Percentiles rank a stretch among this genome's conserved stretches.
Conservation (phyloP, 2,888 invertebrate species). For the Mongoloraphidia duomilia region DNA sequence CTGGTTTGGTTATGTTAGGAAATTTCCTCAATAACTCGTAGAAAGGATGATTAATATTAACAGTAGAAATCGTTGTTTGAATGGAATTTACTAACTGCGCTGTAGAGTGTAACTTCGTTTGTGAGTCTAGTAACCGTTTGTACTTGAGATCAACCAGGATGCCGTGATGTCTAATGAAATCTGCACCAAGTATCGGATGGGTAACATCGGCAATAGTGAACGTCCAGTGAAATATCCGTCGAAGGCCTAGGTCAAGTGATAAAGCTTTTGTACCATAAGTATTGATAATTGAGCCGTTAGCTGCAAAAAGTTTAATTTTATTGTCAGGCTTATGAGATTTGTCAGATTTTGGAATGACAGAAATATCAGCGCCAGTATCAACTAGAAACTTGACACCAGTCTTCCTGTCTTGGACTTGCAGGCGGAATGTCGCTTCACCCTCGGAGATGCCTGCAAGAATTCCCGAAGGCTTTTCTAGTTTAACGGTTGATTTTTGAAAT, state of each 20-base stretch:
- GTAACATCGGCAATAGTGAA: slow-evolving; percentile 16
- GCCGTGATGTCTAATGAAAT: slow-evolving; percentile 11
- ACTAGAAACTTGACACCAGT: no score
- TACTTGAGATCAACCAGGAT: slow-evolving; percentile 8
- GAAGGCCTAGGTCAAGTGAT: slow-evolving; percentile 13
- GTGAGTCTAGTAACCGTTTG: slow-evolving; percentile 3
- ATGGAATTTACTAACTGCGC: no score
- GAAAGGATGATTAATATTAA: no score
- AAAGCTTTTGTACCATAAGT: neutral
- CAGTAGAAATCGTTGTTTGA: no score
- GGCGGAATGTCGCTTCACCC: neutral
- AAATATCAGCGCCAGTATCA: no score
- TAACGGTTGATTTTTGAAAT: neutral
- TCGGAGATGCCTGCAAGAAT: neutral
- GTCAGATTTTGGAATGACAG: no score
- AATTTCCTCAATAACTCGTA: slow-evolving; percentile 2
- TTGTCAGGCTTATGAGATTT: no score
- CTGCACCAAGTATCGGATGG: slow-evolving; percentile 15
- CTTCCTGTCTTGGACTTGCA: neutral
- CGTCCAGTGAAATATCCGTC: slow-evolving; percentile 13
- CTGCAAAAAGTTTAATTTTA: no score
- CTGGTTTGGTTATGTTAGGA: neutral
- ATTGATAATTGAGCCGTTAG: neutral
- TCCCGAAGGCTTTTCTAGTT: neutral
- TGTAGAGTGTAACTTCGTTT: neutral